Base-by-base conservation (phyloP, 2,113 vertebrate genomes). In the Cinclus cinclus region DNA sequence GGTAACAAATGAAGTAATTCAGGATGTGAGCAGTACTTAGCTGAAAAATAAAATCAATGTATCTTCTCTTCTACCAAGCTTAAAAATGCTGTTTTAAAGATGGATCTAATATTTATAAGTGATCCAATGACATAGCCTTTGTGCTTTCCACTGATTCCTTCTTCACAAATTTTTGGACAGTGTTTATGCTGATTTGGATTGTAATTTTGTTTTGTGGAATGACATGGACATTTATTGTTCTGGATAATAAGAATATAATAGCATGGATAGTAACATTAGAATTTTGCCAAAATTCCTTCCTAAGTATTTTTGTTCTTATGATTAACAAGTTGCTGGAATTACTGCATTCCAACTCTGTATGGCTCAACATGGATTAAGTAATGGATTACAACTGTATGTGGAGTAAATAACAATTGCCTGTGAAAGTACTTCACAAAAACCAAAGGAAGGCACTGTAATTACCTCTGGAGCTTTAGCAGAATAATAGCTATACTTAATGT, bases 201-300 rank as follows among this genome's bases (percentile, higher is more conserved):
- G 4, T 52, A 31, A 39, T 24, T 78, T 85, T 70, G 25, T 39
- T 91, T 75, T 63, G 14, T 64, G 31, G 19, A 41, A 15, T 53
- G 28, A 52, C 31, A 27, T 0, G 0, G 37, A 31, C 24, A 13
- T 50, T 59, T 71, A 30, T 75, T 4, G 2, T 75, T 67, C 33
- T 84, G 24, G 14, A 22, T 68, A 47, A 23, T 39, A 67, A 74
- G 33, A 56, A 42, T 69, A 23, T 69, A 37, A 20, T 12, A 46
- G 35, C 19, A 22, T 69, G 41, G 24, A 20, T 52, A 37, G 23
- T 28, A 47, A 60, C 3, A 9, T 27, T 17, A 71, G 17, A 73
- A 44, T 86, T 80, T 83, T 86, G 27, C 37, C 9, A 39, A 2
- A 76, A 68, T 75, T 67, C 22, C 23, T 62, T 65, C 46, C 6